Evolutionary conservation across 1,140 invertebrate species (phyloP).

Genomic region (Aporrectodea caliginosa): DNA sequence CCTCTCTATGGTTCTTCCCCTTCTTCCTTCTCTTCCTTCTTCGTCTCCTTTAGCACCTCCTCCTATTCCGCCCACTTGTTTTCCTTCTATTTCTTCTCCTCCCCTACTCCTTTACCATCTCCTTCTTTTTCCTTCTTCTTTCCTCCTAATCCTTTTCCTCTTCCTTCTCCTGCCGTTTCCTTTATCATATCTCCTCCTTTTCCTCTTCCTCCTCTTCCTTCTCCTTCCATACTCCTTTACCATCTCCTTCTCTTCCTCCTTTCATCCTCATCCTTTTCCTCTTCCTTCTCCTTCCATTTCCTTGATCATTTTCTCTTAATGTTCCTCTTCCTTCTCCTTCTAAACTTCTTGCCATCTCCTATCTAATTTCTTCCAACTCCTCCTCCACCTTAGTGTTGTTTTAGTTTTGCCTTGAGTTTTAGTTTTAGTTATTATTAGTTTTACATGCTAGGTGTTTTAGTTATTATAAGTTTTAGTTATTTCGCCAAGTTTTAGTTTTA

Average conservation of each 20-base stretch:
- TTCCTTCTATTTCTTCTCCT: background rate
- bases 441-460: too few relatives aligned
- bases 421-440: too few relatives aligned
- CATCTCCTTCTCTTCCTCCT: background rate
- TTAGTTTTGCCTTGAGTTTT: too few relatives aligned
- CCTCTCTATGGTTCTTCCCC: background rate
- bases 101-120: background rate
- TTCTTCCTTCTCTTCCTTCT: background rate
- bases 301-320: too few relatives aligned
- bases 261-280: background rate
- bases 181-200: background rate
- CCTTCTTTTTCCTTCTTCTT: background rate
- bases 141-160: background rate
- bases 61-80: background rate
- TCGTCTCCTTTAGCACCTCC: background rate
- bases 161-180: background rate
- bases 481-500: too few relatives aligned
- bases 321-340: too few relatives aligned
- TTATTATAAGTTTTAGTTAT: too few relatives aligned
- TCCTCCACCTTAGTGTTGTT: too few relatives aligned
- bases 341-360: too few relatives aligned
- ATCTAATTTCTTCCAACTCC: too few relatives aligned
- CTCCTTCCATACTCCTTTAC: background rate
- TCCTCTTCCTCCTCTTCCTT: background rate
- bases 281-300: background rate